A percentile compares a stretch with the other conserved stretches of the same genome.
Evolutionary conservation across 2,113 vertebrate genomes (phyloP).

Genomic region (Panurus biarmicus): DNA sequence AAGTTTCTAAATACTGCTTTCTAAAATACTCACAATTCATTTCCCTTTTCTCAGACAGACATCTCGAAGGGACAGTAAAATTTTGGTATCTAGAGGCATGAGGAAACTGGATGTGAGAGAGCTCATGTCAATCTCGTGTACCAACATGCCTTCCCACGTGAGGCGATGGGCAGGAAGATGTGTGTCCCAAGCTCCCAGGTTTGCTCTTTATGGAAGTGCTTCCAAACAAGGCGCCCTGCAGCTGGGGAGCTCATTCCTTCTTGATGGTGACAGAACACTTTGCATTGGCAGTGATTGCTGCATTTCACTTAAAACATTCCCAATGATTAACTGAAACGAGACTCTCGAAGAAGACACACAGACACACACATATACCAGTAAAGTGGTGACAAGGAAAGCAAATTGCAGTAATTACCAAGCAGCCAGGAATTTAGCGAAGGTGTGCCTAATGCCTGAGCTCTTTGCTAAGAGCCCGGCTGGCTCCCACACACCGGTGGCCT

Average conservation of each 20-base stretch:
- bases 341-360: not conserved
- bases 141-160: not conserved
- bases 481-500: not conserved
- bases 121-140: no score
- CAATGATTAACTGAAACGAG: not conserved
- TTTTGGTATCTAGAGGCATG: not conserved
- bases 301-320: not conserved
- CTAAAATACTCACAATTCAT: not conserved
- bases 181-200: accelerated
- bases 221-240: not conserved
- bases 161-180: not conserved
- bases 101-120: not conserved
- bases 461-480: not conserved
- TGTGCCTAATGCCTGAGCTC: not conserved
- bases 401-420: not conserved
- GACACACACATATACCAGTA: not conserved
- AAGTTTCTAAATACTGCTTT: not conserved
- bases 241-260: not conserved
- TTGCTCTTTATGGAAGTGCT: not conserved
- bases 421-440: conserved; percentile 3
- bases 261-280: not conserved
- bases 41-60: not conserved
- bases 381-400: not conserved
- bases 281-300: not conserved
- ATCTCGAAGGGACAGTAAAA: not conserved